Evolutionary conservation across 2,113 vertebrate genomes (phyloP).

Genomic region (Labeo catla): DNA sequence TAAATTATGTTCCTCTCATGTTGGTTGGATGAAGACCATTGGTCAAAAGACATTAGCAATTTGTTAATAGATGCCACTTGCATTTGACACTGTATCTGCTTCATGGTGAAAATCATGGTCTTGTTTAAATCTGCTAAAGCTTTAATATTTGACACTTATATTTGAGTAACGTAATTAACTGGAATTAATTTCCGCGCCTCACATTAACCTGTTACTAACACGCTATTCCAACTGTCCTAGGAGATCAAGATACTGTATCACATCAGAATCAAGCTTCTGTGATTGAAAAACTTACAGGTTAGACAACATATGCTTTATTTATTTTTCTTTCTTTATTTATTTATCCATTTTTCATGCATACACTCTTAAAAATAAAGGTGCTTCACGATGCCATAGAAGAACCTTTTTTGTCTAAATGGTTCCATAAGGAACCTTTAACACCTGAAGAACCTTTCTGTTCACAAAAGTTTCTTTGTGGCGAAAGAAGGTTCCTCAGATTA

Average conservation of each 20-base stretch:
- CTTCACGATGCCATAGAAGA: too few species aligned
- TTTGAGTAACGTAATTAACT: not conserved
- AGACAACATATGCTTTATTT: not conserved
- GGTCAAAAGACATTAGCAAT: not conserved
- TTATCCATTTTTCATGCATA: too few species aligned
- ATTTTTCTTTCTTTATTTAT: not conserved
- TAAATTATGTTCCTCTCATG: not conserved
- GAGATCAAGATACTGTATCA: not conserved
- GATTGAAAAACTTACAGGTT: not conserved
- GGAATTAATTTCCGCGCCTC: not conserved
- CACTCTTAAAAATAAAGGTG: too few species aligned
- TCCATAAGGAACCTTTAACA: too few species aligned
- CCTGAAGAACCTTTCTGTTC: too few species aligned
- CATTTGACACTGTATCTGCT: not conserved
- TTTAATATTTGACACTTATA: not conserved
- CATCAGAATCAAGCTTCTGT: not conserved
- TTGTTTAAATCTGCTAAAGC: not conserved
- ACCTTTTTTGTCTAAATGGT: too few species aligned
- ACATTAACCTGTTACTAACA: conserved; percentile 39
- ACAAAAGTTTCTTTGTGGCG: too few species aligned
- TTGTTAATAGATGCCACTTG: not conserved
- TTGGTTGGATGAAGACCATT: not conserved
- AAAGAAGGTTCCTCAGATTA: too few species aligned
- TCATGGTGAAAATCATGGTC: not conserved
- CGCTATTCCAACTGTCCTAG: conserved; percentile 36